phyloP scores from a whole-genome alignment of 1,140 invertebrate species.

The Drosophila repleta region DNA sequence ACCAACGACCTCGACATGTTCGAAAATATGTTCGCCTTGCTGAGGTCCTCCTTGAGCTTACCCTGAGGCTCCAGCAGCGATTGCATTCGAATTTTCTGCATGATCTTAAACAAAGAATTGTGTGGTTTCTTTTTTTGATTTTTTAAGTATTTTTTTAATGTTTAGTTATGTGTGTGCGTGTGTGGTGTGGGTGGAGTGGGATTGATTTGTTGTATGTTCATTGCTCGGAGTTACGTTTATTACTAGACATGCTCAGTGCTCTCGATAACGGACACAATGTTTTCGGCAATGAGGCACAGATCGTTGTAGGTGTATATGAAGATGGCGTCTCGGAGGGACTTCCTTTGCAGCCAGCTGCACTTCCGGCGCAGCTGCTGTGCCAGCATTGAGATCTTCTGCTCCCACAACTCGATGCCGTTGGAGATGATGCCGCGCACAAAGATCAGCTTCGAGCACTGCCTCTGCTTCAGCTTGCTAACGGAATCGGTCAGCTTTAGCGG shows the following conservation, averaged over 20 bases:
- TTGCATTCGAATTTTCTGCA: no score
- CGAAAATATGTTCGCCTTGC: conserved; percentile 3
- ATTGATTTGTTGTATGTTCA: background rate
- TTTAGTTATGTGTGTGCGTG: background rate
- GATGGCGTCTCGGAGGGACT: conserved; percentile 41
- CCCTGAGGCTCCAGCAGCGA: no score
- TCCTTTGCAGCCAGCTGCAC: background rate
- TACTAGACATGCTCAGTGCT: conserved; percentile 46
- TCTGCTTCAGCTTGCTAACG: conserved; percentile 6
- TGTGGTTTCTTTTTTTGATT: background rate
- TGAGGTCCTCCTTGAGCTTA: background rate
- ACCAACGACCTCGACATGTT: background rate
- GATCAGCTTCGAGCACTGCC: conserved; percentile 22
- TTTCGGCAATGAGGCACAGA: conserved; percentile 53
- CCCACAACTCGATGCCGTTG: conserved; percentile 58
- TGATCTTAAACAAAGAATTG: background rate
- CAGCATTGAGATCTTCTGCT: conserved; percentile 27
- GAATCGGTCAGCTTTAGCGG: conserved; percentile 12
- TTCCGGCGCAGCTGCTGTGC: background rate
- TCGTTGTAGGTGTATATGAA: conserved; percentile 55
- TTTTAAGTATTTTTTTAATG: background rate
- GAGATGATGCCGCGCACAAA: conserved; percentile 63
- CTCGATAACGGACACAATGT: conserved; percentile 70
- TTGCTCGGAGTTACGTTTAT: background rate
- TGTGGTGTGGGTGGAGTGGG: background rate